Evolutionary conservation across 2,888 invertebrate species (phyloP), one percentile per base, ranked within the genome.

Genomic region (Allolobophora icterica): DNA sequence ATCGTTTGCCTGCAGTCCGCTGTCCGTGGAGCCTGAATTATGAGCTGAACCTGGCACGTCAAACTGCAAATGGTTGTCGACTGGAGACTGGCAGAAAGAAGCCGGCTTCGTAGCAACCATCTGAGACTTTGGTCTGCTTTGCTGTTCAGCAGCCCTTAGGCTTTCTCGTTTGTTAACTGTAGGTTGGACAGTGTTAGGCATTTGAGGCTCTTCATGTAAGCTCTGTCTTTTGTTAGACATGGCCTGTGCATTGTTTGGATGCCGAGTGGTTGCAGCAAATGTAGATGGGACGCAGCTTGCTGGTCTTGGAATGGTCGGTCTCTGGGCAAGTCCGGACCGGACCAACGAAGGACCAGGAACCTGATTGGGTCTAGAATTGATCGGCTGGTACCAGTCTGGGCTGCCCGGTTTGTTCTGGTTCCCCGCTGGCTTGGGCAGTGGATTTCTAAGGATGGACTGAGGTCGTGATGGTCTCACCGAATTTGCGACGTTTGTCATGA

Each of bases 1-100:
- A 52, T 90, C 90, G 87, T 84, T 90, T 21, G 33, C 45, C 21
- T 92, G 92, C 87, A 92, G 30, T 24, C 92, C 92, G 52, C 92
- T 92, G 91, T 92, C 92, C 21, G 90, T 84, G 34, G 89, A 91
- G n/a, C 84, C 91, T 15, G 91, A 89, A 15, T 38, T 71, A 13
- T 71, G 71, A n/a, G 71, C 71, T 1, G 71, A 71, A 30, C 71
- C 71, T 5, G 30, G 71, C 8, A 13, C 0, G 71, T 71, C 71
- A 30, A 71, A n/a, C 71, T 30, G 71, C 8, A 71, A 24, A 52
- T 52, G 52, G 52, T 24, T 24, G 52, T 52, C 24, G 24, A 52
- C n/a, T 0, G 71, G 71, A 71, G 71, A 71, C n/a, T 30, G 71
- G 11, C 30, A 71, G 71, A 71, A 71, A n/a, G 52, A 6, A 52